Evolutionary conservation across 2,113 vertebrate species (phyloP), one percentile per base, ranked within the genome.

Genomic region (Hippocampus barbouri): DNA sequence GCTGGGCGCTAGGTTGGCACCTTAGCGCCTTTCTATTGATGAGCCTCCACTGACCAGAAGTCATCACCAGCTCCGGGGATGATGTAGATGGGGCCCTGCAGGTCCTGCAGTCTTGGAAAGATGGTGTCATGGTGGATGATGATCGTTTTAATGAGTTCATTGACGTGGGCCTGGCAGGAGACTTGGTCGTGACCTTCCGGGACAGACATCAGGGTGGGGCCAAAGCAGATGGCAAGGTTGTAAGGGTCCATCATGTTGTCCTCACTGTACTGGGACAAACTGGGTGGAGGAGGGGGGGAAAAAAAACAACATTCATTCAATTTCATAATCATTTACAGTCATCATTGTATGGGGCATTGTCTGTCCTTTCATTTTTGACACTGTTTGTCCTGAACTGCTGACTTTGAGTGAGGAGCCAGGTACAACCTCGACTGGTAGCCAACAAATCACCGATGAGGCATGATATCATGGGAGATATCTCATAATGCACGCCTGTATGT

Each of bases 171-270:
- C 91, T 99, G 97, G 91, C 95, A 97, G 25, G 97, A 96, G 66
- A 99, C 97, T 89, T 98, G 97, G 91, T 99, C 97, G 0, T 97
- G 92, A 61, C 94, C 94, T 84, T 98, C 97, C 0, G 97, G 97
- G 69, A 98, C 97, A 0, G 95, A 96, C 97, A 99, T 98, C 79
- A 99, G 93, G 0, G 97, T 98, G 79, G 97, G 97, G 59, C 97
- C 97, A 0, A 99, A 99, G 87, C 97, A 98, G 92, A 98, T 99
- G 91, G 97, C 97, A 77, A 99, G 92, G 80, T 99, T 99, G 90
- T 98, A 98, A 82, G 97, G 97, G 89, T 99, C 97, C 97, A 99
- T 99, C 97, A 99, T 99, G 88, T 98, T 99, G 20, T 98, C 97
- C 76, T 99, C 97, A 80, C 96, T 98, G 94, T 96, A 98, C 92